phyloP scores from a whole-genome alignment of 2,797 vertebrate genomes.

The Diceros bicornis region DNA sequence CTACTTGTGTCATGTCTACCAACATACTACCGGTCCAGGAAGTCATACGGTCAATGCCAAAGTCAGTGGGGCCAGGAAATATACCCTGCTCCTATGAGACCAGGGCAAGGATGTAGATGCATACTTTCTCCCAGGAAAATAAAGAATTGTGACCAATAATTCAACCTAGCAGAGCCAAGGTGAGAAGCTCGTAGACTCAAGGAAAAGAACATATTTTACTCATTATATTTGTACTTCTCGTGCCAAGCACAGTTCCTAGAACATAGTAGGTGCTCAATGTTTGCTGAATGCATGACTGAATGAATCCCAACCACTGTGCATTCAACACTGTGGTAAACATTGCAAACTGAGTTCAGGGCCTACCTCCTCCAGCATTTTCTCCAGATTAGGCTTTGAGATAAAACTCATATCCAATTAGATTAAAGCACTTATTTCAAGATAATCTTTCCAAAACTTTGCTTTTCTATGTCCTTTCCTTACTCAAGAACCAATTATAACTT shows the following conservation, averaged over 20 bases:
- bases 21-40: background rate
- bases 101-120: background rate
- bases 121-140: background rate
- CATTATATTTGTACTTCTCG: background rate
- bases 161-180: background rate
- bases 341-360: background rate
- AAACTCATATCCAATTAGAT: background rate
- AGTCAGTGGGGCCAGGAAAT: background rate
- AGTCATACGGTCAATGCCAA: background rate
- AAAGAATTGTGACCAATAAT: background rate
- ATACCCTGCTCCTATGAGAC: background rate
- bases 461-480: background rate
- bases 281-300: background rate
- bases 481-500: background rate
- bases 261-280: background rate
- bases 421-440: background rate
- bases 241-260: background rate
- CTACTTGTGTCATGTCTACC: background rate
- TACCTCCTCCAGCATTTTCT: background rate
- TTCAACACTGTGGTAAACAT: background rate
- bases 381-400: background rate
- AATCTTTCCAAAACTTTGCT: background rate
- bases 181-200: background rate
- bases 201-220: background rate
- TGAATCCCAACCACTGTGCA: background rate